Base-by-base conservation (phyloP, 2,113 vertebrate genomes). In the Geococcyx californianus region DNA sequence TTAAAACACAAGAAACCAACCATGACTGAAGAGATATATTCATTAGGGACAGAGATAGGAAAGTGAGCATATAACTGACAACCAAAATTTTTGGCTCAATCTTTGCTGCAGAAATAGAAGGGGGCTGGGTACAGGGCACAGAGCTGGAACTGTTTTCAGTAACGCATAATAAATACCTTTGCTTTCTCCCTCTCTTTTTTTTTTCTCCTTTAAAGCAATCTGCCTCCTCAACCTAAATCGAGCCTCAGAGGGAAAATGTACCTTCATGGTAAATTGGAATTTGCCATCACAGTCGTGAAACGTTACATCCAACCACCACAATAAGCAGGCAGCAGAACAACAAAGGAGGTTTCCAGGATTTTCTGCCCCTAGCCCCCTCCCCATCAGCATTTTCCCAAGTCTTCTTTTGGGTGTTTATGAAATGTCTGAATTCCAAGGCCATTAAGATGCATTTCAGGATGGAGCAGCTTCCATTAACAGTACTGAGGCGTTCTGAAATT, bases 161-260 rank as follows among this genome's bases (percentile, higher is more conserved):
- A 91, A 68, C 47, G 45, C 60, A 76, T 38, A 87, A 94, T 44
- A 94, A 96, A 93, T 72, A 88, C 52, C 64, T 94, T 84, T 9
- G 0, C 90, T 89, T 92, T 90, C 83, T 72, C 72, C 16, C 28
- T 79, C 66, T 89, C 58, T 16, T 33, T 75, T 54, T n/a, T 81
- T 91, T 78, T 74, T 83, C 62, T 86, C 89, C 67, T 94, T 95
- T 94, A 93, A 94, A 92, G 77, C 73, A 92, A 96, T 92, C 94
- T 95, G 83, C 88, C 92, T 78, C 79, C 88, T 96, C 92, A 87
- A 96, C 40, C 74, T 82, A 91, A 93, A 95, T 52, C 20, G 49
- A 90, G 83, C 72, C 93, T 97, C 68, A 59, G 31, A 95, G 58
- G 73, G 75, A 94, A 96, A 91, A 47, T 1, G 25, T 89, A 86